phyloP scores from a whole-genome alignment of 2,888 invertebrate genomes.

The Neocrepidodera transversa region DNA sequence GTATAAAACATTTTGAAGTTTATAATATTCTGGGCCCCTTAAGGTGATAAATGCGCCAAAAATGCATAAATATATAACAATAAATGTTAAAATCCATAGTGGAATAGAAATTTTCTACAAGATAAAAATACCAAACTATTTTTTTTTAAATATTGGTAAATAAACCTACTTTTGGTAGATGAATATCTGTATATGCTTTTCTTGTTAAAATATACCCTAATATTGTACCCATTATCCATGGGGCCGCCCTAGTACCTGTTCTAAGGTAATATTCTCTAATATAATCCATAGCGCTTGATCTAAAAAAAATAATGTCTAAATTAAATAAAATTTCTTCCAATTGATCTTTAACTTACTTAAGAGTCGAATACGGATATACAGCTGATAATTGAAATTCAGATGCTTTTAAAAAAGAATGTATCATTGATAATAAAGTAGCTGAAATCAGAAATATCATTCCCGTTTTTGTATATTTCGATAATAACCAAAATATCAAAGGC shows the following conservation, averaged over 20 bases:
- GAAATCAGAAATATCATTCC: slow-evolving; percentile 36
- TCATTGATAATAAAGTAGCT: slow-evolving; percentile 38
- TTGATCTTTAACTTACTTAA: slow-evolving; percentile 31
- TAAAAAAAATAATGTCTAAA: too few relatives aligned
- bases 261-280: slow-evolving; percentile 45
- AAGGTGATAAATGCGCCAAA: too few relatives aligned
- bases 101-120: too few relatives aligned
- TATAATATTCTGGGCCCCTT: too few relatives aligned
- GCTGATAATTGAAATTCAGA: slow-evolving; percentile 43
- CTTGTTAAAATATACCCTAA: slow-evolving; percentile 46
- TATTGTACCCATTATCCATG: slow-evolving; percentile 52
- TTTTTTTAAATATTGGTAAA: too few relatives aligned
- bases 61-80: too few relatives aligned
- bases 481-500: slow-evolving; percentile 62
- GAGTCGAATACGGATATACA: slow-evolving; percentile 41
- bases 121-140: too few relatives aligned
- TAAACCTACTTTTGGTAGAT: neutral
- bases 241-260: slow-evolving; percentile 49
- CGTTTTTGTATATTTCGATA: slow-evolving; percentile 55
- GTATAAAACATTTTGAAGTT: too few relatives aligned
- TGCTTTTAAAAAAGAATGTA: slow-evolving; percentile 40
- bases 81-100: too few relatives aligned
- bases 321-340: too few relatives aligned
- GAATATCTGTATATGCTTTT: slow-evolving; percentile 6
- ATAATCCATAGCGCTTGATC: too few relatives aligned